These are phyloP conservation scores for Oceanites oceanicus DNA, from an alignment of 2,113 vertebrate genomes.

Conservation along the genomic window DNA sequence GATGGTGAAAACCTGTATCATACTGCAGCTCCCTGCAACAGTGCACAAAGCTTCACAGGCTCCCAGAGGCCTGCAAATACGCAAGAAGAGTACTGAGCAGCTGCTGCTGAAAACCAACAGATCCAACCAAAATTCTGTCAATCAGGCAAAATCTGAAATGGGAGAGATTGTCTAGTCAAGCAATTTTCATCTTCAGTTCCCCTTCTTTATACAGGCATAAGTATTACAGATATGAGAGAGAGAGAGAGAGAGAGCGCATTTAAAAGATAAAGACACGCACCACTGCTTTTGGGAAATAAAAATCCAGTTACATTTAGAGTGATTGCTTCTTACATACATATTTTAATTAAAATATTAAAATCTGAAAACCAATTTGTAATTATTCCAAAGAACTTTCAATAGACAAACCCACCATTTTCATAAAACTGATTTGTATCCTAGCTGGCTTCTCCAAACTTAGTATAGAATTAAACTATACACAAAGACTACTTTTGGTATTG, in stretches of 20 bases:
- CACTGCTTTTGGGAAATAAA: neutral
- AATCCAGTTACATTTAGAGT: neutral
- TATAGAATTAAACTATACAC: neutral
- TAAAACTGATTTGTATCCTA: neutral
- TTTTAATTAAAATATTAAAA: neutral
- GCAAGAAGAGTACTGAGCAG: neutral
- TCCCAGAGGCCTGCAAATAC: neutral
- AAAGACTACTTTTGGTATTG: neutral
- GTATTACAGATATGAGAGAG: neutral
- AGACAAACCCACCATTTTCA: neutral
- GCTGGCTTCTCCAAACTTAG: neutral
- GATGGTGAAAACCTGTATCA: neutral
- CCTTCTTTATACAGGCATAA: neutral
- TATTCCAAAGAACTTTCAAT: neutral
- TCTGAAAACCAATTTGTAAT: neutral
- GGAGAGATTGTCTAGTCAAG: neutral
- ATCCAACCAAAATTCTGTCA: neutral
- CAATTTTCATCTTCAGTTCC: neutral
- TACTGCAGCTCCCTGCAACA: neutral
- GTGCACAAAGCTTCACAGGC: neutral
- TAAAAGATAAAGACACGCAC: neutral
- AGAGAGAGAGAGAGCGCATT: neutral
- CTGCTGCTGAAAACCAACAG: neutral
- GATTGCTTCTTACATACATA: neutral
- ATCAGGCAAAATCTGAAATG: neutral